phyloP scores from a whole-genome alignment of 2,113 vertebrate species.

The Pampusana beccarii region DNA sequence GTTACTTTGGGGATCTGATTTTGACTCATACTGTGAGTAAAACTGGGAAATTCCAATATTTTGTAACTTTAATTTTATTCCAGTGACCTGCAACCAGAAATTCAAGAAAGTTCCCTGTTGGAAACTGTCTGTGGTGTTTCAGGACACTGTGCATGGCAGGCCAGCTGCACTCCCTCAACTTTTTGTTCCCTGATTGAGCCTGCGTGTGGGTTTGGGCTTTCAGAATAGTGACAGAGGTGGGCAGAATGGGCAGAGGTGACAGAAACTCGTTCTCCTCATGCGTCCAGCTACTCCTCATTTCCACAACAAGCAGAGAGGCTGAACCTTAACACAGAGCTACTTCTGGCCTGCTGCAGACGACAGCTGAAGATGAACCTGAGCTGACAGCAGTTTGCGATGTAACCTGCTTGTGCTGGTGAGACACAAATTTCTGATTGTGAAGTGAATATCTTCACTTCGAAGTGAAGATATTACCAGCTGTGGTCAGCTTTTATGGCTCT shows the following conservation, averaged over 20 bases:
- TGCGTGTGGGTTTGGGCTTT: fast-evolving
- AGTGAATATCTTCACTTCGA: not conserved
- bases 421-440: not conserved
- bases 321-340: not conserved
- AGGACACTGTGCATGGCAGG: fast-evolving
- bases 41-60: conserved; percentile 1
- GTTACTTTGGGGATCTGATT: not conserved
- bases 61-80: not conserved
- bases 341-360: not conserved
- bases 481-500: not conserved
- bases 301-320: not conserved
- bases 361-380: not conserved
- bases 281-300: not conserved
- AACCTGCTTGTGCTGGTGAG: not conserved
- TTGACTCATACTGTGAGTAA: conserved; percentile 13
- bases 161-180: not conserved
- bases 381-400: not conserved
- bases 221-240: no score
- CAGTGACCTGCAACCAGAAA: conserved; percentile 1
- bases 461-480: not conserved
- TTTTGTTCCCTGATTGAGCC: not conserved
- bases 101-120: not conserved
- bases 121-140: not conserved
- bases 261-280: not conserved
- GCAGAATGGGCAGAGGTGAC: not conserved